phyloP scores from a whole-genome alignment of 1,140 invertebrate species.

The Drosophila rufa region DNA sequence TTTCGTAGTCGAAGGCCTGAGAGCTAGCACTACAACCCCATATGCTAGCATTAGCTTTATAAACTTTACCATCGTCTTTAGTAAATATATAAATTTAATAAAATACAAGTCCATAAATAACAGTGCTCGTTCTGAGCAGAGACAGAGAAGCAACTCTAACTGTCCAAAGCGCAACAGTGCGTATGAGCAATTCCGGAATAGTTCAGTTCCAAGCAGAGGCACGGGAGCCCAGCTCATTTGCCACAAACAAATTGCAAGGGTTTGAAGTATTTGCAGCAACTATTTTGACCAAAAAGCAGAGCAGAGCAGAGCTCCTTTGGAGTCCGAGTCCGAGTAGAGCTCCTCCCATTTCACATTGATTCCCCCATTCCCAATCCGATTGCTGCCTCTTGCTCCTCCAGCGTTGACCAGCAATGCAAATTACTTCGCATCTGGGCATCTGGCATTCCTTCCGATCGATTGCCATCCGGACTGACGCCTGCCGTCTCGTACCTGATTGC shows the following conservation, averaged over 20 bases:
- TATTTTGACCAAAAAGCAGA: constrained; percentile 15
- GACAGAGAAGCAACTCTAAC: not conserved
- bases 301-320: constrained; percentile 4
- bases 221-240: constrained; percentile 7
- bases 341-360: not conserved
- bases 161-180: constrained; percentile 30
- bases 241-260: constrained; percentile 17
- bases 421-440: constrained; percentile 30
- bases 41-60: too few relatives aligned
- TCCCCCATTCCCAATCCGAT: constrained; percentile 7
- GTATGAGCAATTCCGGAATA: constrained; percentile 46
- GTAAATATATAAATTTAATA: too few relatives aligned
- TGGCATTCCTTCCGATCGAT: constrained; percentile 37
- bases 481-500: not conserved
- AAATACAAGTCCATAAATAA: too few relatives aligned
- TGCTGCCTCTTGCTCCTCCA: not conserved
- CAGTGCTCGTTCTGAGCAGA: too few relatives aligned
- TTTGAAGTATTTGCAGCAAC: constrained; percentile 29
- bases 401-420: constrained; percentile 25
- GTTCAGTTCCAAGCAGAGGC: not conserved
- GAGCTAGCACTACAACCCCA: too few relatives aligned
- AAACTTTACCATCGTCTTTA: too few relatives aligned
- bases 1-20: too few relatives aligned
- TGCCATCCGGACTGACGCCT: constrained; percentile 4
- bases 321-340: not conserved